phyloP scores from a whole-genome alignment of 2,113 vertebrate species.

The Galbula dea region DNA sequence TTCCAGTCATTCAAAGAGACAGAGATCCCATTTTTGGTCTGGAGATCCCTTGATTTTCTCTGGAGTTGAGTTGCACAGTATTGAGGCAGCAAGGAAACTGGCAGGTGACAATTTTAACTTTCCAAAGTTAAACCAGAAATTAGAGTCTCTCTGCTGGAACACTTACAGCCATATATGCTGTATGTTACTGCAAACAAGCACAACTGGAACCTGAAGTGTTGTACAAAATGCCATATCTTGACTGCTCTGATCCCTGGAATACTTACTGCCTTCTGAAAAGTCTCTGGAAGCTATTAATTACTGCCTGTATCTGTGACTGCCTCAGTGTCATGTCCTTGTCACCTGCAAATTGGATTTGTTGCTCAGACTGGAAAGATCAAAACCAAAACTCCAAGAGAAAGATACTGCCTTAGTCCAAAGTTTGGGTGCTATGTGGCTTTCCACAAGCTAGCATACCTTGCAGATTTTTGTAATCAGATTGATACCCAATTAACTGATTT shows the following conservation, averaged over 20 bases:
- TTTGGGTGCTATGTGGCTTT: too few species aligned
- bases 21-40: not conserved
- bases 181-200: not conserved
- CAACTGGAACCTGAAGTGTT: not conserved
- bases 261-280: not conserved
- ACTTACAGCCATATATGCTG: not conserved
- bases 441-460: too few species aligned
- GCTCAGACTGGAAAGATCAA: too few species aligned
- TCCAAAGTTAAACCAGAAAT: not conserved
- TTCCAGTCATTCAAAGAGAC: not conserved
- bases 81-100: not conserved
- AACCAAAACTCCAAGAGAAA: too few species aligned
- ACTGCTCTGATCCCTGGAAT: not conserved
- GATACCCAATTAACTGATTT: too few species aligned
- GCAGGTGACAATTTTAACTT: not conserved
- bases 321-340: not conserved
- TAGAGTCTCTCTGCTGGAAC: not conserved
- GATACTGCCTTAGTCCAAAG: too few species aligned
- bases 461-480: too few species aligned
- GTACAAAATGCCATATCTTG: not conserved
- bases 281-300: not conserved
- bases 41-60: not conserved
- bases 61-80: not conserved
- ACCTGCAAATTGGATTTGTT: too few species aligned
- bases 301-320: not conserved